These are phyloP conservation scores for Crotalus tigris DNA, from an alignment of 2,113 vertebrate genomes.

Conservation along the genomic window DNA sequence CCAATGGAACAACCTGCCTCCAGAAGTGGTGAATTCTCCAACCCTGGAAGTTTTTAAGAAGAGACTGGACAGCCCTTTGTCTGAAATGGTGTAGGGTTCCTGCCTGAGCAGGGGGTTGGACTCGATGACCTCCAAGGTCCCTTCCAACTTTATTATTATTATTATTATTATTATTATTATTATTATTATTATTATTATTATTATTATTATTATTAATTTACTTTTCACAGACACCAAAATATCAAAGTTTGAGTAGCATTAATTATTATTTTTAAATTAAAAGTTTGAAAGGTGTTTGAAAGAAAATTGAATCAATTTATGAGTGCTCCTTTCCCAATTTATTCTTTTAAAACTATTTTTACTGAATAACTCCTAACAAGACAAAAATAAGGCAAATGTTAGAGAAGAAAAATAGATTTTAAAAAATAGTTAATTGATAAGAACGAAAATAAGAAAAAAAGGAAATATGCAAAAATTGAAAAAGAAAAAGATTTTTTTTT, in stretches of 20 bases:
- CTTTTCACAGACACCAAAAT: neutral
- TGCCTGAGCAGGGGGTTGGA: too few relatives aligned
- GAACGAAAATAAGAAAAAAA: neutral
- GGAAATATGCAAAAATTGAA: neutral
- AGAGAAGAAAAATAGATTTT: neutral
- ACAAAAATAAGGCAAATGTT: neutral
- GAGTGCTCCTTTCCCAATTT: neutral
- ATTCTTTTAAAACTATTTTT: neutral
- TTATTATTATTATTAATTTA: neutral
- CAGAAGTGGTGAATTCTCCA: too few relatives aligned
- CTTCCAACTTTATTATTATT: too few relatives aligned
- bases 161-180: too few relatives aligned
- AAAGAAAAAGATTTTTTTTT: neutral
- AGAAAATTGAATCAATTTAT: neutral
- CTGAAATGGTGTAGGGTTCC: too few relatives aligned
- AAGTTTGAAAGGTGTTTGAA: neutral
- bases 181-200: too few relatives aligned
- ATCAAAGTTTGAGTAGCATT: neutral
- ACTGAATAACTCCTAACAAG: neutral
- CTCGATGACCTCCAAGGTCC: too few relatives aligned
- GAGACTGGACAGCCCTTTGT: too few relatives aligned
- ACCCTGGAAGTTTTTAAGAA: too few relatives aligned
- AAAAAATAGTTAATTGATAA: neutral
- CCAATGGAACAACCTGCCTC: too few relatives aligned
- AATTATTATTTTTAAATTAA: neutral